Evolutionary conservation across 2,888 invertebrate genomes (phyloP).

Genomic region (Drosophila colorata): DNA sequence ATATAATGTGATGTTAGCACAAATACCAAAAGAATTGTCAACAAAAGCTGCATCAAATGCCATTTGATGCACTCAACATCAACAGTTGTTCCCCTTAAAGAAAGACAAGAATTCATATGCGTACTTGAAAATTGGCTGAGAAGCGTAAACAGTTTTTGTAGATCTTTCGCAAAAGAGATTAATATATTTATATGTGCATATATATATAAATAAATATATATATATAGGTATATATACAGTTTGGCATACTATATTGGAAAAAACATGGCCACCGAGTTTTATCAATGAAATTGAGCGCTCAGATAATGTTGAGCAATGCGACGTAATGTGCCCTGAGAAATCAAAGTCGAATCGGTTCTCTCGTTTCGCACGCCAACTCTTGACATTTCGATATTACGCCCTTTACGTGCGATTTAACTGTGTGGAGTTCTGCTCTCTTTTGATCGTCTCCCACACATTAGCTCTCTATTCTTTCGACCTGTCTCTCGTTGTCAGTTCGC

Average conservation of each 20-base stretch:
- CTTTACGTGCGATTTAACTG: constrained; percentile 24
- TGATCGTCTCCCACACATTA: constrained; percentile 26
- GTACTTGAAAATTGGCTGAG: constrained; percentile 35
- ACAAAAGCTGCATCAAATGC: constrained; percentile 29
- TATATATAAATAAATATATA: constrained; percentile 17
- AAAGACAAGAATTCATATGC: constrained; percentile 11
- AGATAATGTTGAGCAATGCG: not conserved
- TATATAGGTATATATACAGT: constrained; percentile 17
- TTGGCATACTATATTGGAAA: constrained; percentile 33
- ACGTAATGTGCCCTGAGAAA: constrained; percentile 3
- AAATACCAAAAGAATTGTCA: constrained; percentile 38
- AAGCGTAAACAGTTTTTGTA: constrained; percentile 44
- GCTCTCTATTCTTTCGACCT: constrained; percentile 4
- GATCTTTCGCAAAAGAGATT: constrained; percentile 9
- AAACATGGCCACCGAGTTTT: constrained; percentile 62
- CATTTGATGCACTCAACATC: not conserved
- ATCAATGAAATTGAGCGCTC: constrained; percentile 62
- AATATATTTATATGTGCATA: constrained; percentile 15
- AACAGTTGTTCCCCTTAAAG: constrained; percentile 23
- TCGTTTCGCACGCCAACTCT: constrained; percentile 15
- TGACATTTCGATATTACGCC: constrained; percentile 38
- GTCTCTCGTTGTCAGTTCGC: constrained; percentile 5
- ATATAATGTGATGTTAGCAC: constrained; percentile 58
- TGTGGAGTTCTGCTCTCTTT: constrained; percentile 13
- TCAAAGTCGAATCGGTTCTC: constrained; percentile 9